Conservation (phyloP, 2,113 vertebrate genomes). For the Apteryx mantelli region DNA sequence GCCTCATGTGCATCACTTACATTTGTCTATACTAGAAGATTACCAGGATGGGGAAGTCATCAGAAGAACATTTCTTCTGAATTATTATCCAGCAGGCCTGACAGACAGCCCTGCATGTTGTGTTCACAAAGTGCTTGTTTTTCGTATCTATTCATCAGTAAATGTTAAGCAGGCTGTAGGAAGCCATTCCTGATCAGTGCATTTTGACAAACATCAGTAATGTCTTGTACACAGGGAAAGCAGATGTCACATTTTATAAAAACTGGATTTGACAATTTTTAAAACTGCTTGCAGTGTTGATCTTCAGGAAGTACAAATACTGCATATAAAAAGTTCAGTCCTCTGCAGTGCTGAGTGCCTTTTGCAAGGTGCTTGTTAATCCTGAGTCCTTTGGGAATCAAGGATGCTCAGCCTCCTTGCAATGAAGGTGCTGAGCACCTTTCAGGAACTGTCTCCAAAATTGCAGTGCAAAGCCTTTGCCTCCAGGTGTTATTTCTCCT, state of each 20-base stretch:
- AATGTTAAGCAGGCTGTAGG: neutral
- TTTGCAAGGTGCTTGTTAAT: neutral
- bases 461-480: neutral
- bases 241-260: slow-evolving; percentile 14
- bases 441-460: neutral
- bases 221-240: neutral
- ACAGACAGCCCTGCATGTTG: neutral
- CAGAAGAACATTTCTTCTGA: neutral
- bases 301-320: neutral
- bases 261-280: neutral
- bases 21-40: neutral
- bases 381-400: neutral
- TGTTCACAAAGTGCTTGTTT: neutral
- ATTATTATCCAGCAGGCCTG: neutral
- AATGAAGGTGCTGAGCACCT: neutral
- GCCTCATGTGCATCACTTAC: neutral
- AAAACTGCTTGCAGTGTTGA: neutral
- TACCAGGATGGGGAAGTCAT: neutral
- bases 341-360: neutral
- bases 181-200: neutral
- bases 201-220: neutral
- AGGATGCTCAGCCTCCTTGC: neutral
- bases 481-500: neutral
- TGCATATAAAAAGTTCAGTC: neutral
- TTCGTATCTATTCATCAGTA: neutral